Percentiles rank a stretch among this genome's conserved stretches.
phyloP scores from a whole-genome alignment of 2,888 invertebrate species.

The Drosophila yooni region DNA sequence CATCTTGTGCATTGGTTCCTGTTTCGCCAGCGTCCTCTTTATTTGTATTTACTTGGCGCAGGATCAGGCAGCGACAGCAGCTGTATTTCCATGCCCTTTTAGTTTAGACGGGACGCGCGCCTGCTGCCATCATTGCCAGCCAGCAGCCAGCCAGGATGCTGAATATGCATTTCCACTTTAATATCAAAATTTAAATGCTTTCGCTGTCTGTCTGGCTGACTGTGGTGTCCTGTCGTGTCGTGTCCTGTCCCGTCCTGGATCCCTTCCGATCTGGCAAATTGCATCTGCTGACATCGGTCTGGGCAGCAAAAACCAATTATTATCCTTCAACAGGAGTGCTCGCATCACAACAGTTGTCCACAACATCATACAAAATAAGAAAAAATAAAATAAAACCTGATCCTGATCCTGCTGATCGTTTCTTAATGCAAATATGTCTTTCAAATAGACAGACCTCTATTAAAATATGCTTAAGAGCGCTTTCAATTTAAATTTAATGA shows the following conservation, averaged over 20 bases:
- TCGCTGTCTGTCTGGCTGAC: constrained; percentile 29
- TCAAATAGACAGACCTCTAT: neutral
- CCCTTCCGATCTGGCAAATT: constrained; percentile 73
- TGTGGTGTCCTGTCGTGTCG: constrained; percentile 2
- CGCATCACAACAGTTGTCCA: constrained; percentile 53
- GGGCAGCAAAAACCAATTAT: constrained; percentile 66
- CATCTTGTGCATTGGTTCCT: constrained; percentile 43
- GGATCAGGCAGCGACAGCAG: constrained; percentile 64
- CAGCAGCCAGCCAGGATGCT: constrained; percentile 55
- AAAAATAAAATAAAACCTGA: constrained; percentile 20
- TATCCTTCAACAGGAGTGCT: constrained; percentile 56
- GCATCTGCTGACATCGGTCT: constrained; percentile 67
- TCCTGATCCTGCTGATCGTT: constrained; percentile 3
- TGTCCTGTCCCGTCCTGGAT: constrained; percentile 40
- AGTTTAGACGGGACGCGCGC: constrained; percentile 63
- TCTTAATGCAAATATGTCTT: constrained; percentile 10
- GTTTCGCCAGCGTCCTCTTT: constrained; percentile 54
- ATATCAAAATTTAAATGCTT: constrained; percentile 80
- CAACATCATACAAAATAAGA: constrained; percentile 8
- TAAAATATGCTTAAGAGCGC: neutral
- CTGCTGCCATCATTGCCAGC: constrained; percentile 53
- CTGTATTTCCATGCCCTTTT: constrained; percentile 64
- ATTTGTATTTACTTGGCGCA: constrained; percentile 30
- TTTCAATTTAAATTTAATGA: neutral
- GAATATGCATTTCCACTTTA: constrained; percentile 81